Conservation (phyloP, 2,888 invertebrate species). For the Drosophila emarginata region DNA sequence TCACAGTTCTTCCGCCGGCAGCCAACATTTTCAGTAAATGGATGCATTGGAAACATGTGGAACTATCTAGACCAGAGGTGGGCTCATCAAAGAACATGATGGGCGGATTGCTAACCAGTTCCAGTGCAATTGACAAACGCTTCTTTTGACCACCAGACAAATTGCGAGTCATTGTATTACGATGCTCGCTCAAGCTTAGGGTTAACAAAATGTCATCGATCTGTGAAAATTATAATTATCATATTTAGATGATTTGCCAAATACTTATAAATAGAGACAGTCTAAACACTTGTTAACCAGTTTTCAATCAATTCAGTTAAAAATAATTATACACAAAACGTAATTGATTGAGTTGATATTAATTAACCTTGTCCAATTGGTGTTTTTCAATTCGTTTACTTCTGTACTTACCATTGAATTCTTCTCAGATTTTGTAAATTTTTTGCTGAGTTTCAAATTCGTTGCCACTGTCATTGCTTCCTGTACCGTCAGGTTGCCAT, state of each 20-base stretch:
- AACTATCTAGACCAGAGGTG: slow-evolving; percentile 97
- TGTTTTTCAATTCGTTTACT: not conserved
- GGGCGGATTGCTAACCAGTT: slow-evolving; percentile 97
- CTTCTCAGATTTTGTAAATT: slow-evolving; percentile 88
- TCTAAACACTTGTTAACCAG: slow-evolving; percentile 14
- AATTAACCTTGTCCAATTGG: slow-evolving; percentile 29
- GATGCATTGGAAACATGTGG: slow-evolving; percentile 97
- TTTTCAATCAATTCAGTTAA: slow-evolving; percentile 14
- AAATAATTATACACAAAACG: slow-evolving; percentile 13
- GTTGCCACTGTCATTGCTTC: slow-evolving; percentile 98
- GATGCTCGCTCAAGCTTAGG: slow-evolving; percentile 92
- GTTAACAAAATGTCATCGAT: slow-evolving; percentile 96
- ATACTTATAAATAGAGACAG: slow-evolving; percentile 18
- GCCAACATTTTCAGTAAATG: slow-evolving; percentile 94
- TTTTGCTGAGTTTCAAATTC: slow-evolving; percentile 91
- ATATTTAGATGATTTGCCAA: slow-evolving; percentile 34
- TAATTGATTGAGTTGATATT: not conserved
- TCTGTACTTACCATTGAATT: slow-evolving; percentile 89
- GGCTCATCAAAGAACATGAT: slow-evolving; percentile 99
- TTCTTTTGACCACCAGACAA: slow-evolving; percentile 98
- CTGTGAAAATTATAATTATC: slow-evolving; percentile 83
- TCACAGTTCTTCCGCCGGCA: slow-evolving; percentile 94
- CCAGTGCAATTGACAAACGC: slow-evolving; percentile 95
- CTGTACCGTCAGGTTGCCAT: slow-evolving; percentile 95
- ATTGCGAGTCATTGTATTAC: slow-evolving; percentile 94